phyloP scores from a whole-genome alignment of 1,140 invertebrate species.

The Papilio dardanus region DNA sequence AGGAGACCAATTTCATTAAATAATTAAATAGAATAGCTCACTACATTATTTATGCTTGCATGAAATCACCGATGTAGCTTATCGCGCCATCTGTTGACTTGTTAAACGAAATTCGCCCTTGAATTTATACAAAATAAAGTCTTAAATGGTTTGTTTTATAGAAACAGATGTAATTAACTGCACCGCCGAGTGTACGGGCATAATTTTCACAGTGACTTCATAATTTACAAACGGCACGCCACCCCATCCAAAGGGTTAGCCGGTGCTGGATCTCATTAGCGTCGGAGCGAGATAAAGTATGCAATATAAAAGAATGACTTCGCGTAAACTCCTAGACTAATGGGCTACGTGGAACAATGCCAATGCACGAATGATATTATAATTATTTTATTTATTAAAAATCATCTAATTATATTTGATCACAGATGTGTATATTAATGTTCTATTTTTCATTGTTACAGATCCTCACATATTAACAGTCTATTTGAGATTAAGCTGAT shows the following conservation, averaged over 20 bases:
- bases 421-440: too few species aligned
- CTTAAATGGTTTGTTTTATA: constrained; percentile 24
- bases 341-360: neutral
- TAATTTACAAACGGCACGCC: constrained; percentile 49
- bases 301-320: constrained; percentile 73
- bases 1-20: constrained; percentile 35
- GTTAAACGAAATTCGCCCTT: constrained; percentile 31
- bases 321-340: constrained; percentile 37
- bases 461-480: constrained; percentile 47
- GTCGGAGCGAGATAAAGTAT: constrained; percentile 59
- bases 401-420: neutral
- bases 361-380: neutral
- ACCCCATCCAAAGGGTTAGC: constrained; percentile 44
- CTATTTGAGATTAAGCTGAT: constrained; percentile 44
- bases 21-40: constrained; percentile 38
- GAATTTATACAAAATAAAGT: constrained; percentile 27
- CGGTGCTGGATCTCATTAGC: constrained; percentile 64
- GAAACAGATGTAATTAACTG: constrained; percentile 48
- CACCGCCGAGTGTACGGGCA: constrained; percentile 47
- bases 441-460: constrained; percentile 49
- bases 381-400: neutral
- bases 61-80: constrained; percentile 41
- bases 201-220: constrained; percentile 54
- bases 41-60: constrained; percentile 40
- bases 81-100: constrained; percentile 29